Conservation (phyloP, 2,888 invertebrate species). For the Elmis aenea region DNA sequence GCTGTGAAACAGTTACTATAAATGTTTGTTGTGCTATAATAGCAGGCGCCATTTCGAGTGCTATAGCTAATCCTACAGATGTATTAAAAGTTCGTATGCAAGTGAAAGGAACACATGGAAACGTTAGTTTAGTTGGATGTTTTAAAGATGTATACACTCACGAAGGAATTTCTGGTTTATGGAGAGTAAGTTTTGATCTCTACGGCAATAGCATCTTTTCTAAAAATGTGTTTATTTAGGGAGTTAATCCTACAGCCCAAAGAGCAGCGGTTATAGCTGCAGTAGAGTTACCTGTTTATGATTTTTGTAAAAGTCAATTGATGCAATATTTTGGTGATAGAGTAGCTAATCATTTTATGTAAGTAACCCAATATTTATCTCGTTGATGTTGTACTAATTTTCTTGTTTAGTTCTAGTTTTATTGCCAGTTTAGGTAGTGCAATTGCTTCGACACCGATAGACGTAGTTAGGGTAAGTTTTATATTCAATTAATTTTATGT, state of each 20-base stretch:
- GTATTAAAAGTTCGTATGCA: slow-evolving; percentile 96
- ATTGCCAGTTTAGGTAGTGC: slow-evolving; percentile 90
- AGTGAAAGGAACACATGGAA: slow-evolving; percentile 55
- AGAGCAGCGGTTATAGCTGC: slow-evolving; percentile 90
- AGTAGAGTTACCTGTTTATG: slow-evolving; percentile 91
- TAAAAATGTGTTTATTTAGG: slow-evolving; percentile 51
- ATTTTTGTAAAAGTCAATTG: slow-evolving; percentile 77
- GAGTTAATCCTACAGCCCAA: slow-evolving; percentile 89
- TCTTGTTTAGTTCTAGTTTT: slow-evolving; percentile 75
- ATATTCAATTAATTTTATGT: not conserved
- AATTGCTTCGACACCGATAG: slow-evolving; percentile 89
- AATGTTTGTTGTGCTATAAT: slow-evolving; percentile 79
- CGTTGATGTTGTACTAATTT: slow-evolving; percentile 11
- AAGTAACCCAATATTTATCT: slow-evolving; percentile 41
- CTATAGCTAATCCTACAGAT: slow-evolving; percentile 95
- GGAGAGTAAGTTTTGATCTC: slow-evolving; percentile 61
- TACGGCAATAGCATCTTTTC: not conserved
- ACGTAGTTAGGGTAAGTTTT: slow-evolving; percentile 77
- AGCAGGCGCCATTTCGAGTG: slow-evolving; percentile 85
- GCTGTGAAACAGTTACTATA: slow-evolving; percentile 54
- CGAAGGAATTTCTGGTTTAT: slow-evolving; percentile 82
- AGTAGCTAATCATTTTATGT: slow-evolving; percentile 82
- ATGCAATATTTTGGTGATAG: slow-evolving; percentile 69
- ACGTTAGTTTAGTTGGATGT: slow-evolving; percentile 63
- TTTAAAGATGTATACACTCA: slow-evolving; percentile 75